Conservation (phyloP, 2,113 vertebrate species). For the Hymenochirus boettgeri region DNA sequence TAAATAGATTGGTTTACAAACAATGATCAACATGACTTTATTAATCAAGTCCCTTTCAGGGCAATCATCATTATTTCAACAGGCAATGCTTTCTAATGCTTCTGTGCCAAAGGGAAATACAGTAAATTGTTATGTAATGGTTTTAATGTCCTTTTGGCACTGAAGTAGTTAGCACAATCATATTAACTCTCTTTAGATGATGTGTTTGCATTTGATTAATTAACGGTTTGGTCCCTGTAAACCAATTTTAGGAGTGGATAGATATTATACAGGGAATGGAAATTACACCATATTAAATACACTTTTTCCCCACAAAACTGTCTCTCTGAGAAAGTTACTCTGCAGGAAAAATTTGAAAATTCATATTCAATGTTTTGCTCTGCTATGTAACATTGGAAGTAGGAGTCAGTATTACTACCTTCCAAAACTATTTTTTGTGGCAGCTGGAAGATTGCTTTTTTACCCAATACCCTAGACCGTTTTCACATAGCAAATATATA, state of each 20-base stretch:
- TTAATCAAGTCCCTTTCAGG: slow-evolving; percentile 25
- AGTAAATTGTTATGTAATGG: slow-evolving; percentile 33
- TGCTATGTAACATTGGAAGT: too few relatives aligned
- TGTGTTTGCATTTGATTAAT: slow-evolving; percentile 30
- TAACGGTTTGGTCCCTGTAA: slow-evolving; percentile 1
- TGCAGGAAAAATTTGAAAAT: too few relatives aligned
- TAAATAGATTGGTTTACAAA: slow-evolving; percentile 19
- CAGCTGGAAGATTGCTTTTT: too few relatives aligned
- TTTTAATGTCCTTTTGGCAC: slow-evolving; percentile 32
- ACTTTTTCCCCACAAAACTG: too few relatives aligned
- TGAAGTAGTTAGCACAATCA: slow-evolving; percentile 22
- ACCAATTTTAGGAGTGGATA: neutral
- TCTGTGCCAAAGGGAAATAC: slow-evolving; percentile 31
- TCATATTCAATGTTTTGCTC: too few relatives aligned
- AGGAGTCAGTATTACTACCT: too few relatives aligned
- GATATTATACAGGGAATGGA: too few relatives aligned
- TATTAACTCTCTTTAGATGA: slow-evolving; percentile 11
- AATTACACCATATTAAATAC: too few relatives aligned
- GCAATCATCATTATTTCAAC: slow-evolving; percentile 20
- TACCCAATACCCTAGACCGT: too few relatives aligned
- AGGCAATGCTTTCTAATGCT: slow-evolving; percentile 24
- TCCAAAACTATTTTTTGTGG: too few relatives aligned
- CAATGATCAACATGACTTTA: slow-evolving; percentile 21
- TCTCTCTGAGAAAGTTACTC: too few relatives aligned
- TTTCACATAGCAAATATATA: too few relatives aligned